Base-by-base conservation (phyloP, 2,888 invertebrate genomes). In the Acrobasis suavella region DNA sequence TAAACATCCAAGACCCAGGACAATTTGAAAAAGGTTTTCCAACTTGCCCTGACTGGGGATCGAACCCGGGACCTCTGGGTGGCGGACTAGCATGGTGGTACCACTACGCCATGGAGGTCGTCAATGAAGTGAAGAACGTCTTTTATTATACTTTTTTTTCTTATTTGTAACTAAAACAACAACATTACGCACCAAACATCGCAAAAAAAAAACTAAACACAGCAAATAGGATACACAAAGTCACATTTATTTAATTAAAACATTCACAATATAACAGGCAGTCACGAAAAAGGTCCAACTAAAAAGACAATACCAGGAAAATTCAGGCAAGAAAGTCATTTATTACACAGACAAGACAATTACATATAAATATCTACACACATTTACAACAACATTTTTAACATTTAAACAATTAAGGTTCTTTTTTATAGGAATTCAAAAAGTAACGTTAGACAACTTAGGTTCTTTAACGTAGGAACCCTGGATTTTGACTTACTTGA, bases 401-500 rank as follows among this genome's bases (percentile, higher is more conserved):
- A n/a, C n/a, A n/a, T n/a, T n/a, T n/a, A 46, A 14, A 46, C n/a
- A 2, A 9, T 12, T 12, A 1, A 46, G 46, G 46, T 46, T 46
- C 46, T 46, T 46, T 46, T 14, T 10, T 7, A 46, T 42, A 14
- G 46, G 14, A 32, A 32, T 6, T 51, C 9, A 8, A 22, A 12
- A 51, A 51, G 17, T 42, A 32, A 46, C 46, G 46, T 46, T n/a
- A 46, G n/a, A 52, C 37, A 32, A 52, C 12, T n/a, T 32, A 52
- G 52, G 52, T 52, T 52, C 14, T 52, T 52, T 52, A 37, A 37
- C 17, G 14, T 52, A 55, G 38, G 15, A 55, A 38, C 10, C 9
- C 38, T 55, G 1, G n/a, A 54, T n/a, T 38, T 38, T 10, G 16
- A 55, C 54, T 55, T 55, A 55, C 54, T 15, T 55, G 38, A 8